Evolutionary conservation across 2,888 invertebrate species (phyloP).

Genomic region (Torymus aiolomorphi): DNA sequence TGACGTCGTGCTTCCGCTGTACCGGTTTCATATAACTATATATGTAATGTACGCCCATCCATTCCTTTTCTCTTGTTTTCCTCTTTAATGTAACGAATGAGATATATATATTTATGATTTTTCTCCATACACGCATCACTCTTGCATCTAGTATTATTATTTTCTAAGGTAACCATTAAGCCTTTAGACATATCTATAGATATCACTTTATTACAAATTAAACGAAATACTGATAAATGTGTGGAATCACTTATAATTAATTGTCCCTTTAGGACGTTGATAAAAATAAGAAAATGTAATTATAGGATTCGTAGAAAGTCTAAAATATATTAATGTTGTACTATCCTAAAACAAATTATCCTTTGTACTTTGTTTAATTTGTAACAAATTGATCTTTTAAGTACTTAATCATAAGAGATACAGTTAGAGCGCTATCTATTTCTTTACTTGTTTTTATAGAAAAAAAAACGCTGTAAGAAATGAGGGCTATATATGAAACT

Average conservation of each 20-base stretch:
- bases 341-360: no score
- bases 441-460: conserved; percentile 9
- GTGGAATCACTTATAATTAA: no score
- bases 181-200: conserved; percentile 3
- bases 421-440: conserved; percentile 9
- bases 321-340: no score
- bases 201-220: not conserved
- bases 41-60: not conserved
- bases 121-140: conserved; percentile 38
- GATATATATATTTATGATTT: conserved; percentile 24
- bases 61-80: not conserved
- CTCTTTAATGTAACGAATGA: conserved; percentile 13
- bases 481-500: conserved; percentile 7
- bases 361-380: not conserved
- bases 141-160: conserved; percentile 58
- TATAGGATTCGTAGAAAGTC: no score
- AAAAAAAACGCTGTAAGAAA: not conserved
- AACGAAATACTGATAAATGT: conserved; percentile 3
- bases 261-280: no score
- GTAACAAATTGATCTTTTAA: conserved; percentile 7
- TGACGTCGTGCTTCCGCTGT: conserved; percentile 34
- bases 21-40: conserved; percentile 10
- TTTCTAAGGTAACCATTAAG: conserved; percentile 54
- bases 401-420: not conserved
- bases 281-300: no score